These are phyloP conservation scores for Lycocerus yunnanus DNA, from an alignment of 2,888 invertebrate species.

Conservation along the genomic window DNA sequence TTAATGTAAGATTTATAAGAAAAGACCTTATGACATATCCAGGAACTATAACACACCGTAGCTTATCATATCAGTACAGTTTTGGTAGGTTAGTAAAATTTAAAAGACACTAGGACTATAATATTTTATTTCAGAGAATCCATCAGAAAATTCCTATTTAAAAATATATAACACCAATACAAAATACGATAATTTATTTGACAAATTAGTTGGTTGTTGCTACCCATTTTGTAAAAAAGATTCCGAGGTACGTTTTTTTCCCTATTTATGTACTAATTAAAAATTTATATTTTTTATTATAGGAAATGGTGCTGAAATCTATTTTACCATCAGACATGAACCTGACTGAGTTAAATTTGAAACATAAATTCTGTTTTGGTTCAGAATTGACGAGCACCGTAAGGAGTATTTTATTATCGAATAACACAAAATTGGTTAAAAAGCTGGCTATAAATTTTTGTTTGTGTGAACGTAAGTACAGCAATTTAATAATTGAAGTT, in stretches of 20 bases:
- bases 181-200: neutral
- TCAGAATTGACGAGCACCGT: neutral
- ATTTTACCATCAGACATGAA: neutral
- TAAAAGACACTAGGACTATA: too few species aligned
- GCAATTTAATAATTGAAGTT: too few species aligned
- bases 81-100: neutral
- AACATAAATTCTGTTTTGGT: neutral
- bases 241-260: neutral
- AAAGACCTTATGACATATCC: too few species aligned
- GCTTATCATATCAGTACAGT: neutral
- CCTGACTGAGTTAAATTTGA: neutral
- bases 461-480: constrained; percentile 6
- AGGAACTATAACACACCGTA: neutral
- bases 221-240: constrained; percentile 1
- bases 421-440: neutral
- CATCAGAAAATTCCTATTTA: neutral
- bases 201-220: neutral
- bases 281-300: neutral
- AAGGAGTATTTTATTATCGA: neutral
- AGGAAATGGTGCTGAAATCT: constrained; percentile 3
- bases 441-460: constrained; percentile 12
- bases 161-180: neutral
- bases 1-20: neutral
- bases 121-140: neutral
- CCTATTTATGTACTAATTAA: too few species aligned